These are phyloP conservation scores for Branchipolynoe longqiensis DNA, from an alignment of 2,888 invertebrate species.

Conservation along the genomic window DNA sequence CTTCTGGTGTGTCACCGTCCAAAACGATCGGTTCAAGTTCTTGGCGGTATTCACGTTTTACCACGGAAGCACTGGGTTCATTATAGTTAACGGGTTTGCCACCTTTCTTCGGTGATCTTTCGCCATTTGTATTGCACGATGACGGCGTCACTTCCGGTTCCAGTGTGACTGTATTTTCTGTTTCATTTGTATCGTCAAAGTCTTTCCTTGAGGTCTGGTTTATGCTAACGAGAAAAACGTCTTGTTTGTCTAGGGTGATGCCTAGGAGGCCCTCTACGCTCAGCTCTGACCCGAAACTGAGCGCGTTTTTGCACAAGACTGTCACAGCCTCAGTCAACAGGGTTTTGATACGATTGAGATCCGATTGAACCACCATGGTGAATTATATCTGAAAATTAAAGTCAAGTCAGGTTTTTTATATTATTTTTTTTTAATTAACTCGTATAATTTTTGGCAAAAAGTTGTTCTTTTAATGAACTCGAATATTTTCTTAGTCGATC, in stretches of 20 bases:
- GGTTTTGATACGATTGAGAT: slow-evolving; percentile 30
- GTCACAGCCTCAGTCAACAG: slow-evolving; percentile 49
- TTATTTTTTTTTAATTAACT: too few species aligned
- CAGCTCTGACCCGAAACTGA: slow-evolving; percentile 32
- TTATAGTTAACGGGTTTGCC: not conserved
- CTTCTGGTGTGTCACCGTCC: not conserved
- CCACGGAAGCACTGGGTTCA: not conserved
- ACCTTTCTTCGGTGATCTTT: not conserved
- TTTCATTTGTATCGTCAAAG: not conserved
- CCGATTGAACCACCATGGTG: slow-evolving; percentile 37
- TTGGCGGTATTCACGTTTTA: not conserved
- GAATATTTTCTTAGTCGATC: too few species aligned
- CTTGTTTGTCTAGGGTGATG: slow-evolving; percentile 56
- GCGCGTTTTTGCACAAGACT: slow-evolving; percentile 41
- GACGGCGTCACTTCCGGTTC: not conserved
- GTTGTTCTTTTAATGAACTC: too few species aligned
- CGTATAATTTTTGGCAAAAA: too few species aligned
- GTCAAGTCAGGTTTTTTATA: too few species aligned
- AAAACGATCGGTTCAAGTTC: not conserved
- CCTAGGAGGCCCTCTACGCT: slow-evolving; percentile 54
- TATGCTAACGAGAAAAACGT: slow-evolving; percentile 53
- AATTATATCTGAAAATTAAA: too few species aligned
- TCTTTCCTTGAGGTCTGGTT: slow-evolving; percentile 21
- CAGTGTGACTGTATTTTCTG: not conserved
- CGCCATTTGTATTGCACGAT: not conserved